Evolutionary conservation across 2,113 vertebrate species (phyloP).

Genomic region (Struthio camelus): DNA sequence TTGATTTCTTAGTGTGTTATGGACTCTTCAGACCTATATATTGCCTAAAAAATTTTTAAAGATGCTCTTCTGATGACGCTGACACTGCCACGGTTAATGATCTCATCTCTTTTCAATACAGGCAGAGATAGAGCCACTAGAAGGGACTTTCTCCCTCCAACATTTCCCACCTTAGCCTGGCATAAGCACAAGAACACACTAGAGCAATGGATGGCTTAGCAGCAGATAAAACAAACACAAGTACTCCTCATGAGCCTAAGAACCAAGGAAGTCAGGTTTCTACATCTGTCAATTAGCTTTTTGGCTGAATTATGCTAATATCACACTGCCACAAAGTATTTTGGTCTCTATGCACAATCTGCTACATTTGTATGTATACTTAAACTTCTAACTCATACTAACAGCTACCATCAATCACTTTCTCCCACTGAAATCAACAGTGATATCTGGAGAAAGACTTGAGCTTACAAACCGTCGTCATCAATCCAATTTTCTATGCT

Average conservation of each 20-base stretch:
- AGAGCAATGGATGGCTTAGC: not conserved
- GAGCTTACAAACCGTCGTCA: no score
- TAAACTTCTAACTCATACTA: not conserved
- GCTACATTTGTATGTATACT: not conserved
- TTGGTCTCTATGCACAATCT: not conserved
- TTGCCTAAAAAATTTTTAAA: not conserved
- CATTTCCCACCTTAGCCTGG: not conserved
- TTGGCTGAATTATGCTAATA: not conserved
- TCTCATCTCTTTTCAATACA: not conserved
- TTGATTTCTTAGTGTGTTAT: not conserved
- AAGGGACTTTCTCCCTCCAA: not conserved
- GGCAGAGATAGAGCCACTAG: not conserved
- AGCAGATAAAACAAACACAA: not conserved
- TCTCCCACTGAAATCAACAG: not conserved
- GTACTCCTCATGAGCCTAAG: not conserved
- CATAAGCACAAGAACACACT: not conserved
- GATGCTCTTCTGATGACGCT: not conserved
- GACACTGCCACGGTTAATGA: not conserved
- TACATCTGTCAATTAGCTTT: not conserved
- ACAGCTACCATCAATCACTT: not conserved
- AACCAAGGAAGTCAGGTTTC: not conserved
- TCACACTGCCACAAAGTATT: not conserved
- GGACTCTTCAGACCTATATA: not conserved
- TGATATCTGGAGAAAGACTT: no score
- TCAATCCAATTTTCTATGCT: not conserved